Evolutionary conservation across 2,797 vertebrate species (phyloP), one percentile per base, ranked within the genome.

Genomic region (Coregonus suidteri): DNA sequence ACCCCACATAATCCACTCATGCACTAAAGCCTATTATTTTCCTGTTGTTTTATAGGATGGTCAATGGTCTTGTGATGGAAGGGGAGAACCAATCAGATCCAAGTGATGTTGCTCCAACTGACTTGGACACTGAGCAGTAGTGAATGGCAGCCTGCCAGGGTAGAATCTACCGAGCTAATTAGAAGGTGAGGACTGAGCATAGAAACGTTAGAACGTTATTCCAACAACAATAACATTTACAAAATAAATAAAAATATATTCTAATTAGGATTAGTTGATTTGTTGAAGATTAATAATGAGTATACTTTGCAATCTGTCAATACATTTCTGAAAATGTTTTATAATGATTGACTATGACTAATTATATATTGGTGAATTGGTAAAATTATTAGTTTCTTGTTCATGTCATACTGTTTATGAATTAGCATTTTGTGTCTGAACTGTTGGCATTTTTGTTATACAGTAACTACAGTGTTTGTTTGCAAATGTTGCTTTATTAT

Each of bases 31-130:
- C 37, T 16, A 81, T 91, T 75, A 65, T 88, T 34, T 86, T 83
- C n/a, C 85, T 91, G 6, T 85, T 82, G 83, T 86, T 83, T 83
- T 16, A 80, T 91, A 96, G 96, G 88, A 77, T 81, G 9, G 90
- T 89, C 47, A 90, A 90, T 66, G 86, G 78, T 76, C 74, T 77
- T 25, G 86, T 77, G 79, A 92, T 84, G 77, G 85, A 88, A 66
- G 34, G 76, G 0, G 77, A 67, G 52, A 73, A 62, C 78, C 74
- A 86, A 70, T 75, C 78, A 11, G 94, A 95, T 62, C 72, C 73
- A 72, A 93, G 75, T 88, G 68, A 85, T 0, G 7, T 86, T 81
- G 86, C 25, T 64, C 41, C 41, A 9, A 83, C 81, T 0, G 13
- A 80, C 0, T 87, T 85, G 64, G 83, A 88, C 37, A 82, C 86